A percentile compares a stretch with the other conserved stretches of the same genome.
Conservation (phyloP, 1,140 invertebrate species). For the Heterodera carotae region DNA sequence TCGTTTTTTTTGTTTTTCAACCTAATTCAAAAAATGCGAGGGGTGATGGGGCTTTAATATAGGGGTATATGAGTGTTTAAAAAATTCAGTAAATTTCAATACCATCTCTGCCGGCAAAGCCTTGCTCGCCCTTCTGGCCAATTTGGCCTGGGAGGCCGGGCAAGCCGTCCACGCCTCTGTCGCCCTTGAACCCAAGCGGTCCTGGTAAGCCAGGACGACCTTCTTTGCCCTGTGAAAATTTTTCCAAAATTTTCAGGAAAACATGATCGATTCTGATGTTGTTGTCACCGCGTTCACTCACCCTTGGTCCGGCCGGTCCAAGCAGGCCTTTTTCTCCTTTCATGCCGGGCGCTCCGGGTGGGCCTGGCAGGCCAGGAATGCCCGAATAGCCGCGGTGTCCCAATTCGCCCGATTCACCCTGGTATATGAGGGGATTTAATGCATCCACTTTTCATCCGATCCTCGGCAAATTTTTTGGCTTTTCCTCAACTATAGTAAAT, state of each 20-base stretch:
- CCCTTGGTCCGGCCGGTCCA: constrained; percentile 64
- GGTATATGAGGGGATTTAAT: constrained; percentile 25
- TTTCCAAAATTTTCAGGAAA: neutral
- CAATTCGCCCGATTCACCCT: constrained; percentile 64
- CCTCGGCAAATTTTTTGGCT: no score
- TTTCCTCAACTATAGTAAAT: no score
- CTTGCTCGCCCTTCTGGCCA: constrained; percentile 62
- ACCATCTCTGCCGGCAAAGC: constrained; percentile 56
- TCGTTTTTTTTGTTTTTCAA: constrained; percentile 46
- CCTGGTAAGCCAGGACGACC: constrained; percentile 59
- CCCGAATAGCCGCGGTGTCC: constrained; percentile 63
- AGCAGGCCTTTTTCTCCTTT: constrained; percentile 65
- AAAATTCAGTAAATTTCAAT: constrained; percentile 21
- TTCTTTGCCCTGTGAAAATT: constrained; percentile 61
- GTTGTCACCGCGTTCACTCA: no score
- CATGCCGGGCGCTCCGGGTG: constrained; percentile 62
- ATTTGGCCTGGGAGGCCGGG: constrained; percentile 60
- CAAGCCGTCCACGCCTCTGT: constrained; percentile 62
- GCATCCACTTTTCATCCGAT: no score
- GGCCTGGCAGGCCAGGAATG: constrained; percentile 56
- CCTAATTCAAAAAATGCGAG: no score
- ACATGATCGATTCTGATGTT: constrained; percentile 31
- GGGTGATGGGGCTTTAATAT: constrained; percentile 5
- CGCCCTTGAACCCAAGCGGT: constrained; percentile 62
- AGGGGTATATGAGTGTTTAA: constrained; percentile 5